Conservation (phyloP, 1,140 invertebrate species). For the Helicoverpa armigera region DNA sequence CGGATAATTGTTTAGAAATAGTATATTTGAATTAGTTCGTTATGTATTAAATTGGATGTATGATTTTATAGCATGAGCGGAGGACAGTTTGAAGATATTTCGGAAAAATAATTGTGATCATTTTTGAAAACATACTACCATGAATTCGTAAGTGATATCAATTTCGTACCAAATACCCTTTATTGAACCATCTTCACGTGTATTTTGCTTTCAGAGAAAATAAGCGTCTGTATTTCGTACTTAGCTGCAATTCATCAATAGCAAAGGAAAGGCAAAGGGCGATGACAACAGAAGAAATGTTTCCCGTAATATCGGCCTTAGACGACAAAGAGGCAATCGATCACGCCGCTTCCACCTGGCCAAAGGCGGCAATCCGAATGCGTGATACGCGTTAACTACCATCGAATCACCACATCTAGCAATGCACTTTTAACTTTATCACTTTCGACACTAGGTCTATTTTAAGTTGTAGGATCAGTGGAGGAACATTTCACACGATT, state of each 20-base stretch:
- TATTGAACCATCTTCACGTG: too few species aligned
- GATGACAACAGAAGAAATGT: constrained; percentile 65
- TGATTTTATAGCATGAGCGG: too few species aligned
- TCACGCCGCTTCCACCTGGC: constrained; percentile 65
- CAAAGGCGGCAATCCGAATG: constrained; percentile 63
- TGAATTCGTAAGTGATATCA: too few species aligned
- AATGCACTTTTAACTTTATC: constrained; percentile 46
- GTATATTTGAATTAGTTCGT: too few species aligned
- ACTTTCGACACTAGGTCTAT: constrained; percentile 13
- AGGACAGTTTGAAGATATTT: too few species aligned
- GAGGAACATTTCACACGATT: constrained; percentile 64
- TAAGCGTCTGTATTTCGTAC: not conserved
- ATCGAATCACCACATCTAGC: constrained; percentile 45
- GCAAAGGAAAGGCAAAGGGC: constrained; percentile 51
- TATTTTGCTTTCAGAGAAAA: too few species aligned
- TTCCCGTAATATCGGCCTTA: constrained; percentile 59
- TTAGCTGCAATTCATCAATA: constrained; percentile 56
- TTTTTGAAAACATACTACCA: too few species aligned
- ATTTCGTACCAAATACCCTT: too few species aligned
- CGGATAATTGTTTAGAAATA: too few species aligned
- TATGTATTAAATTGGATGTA: too few species aligned
- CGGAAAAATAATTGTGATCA: too few species aligned
- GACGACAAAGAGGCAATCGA: constrained; percentile 67
- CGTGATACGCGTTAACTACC: constrained; percentile 69
- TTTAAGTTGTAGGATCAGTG: constrained; percentile 34